Conservation (phyloP, 1,140 invertebrate species). For the Oryzaephilus surinamensis region DNA sequence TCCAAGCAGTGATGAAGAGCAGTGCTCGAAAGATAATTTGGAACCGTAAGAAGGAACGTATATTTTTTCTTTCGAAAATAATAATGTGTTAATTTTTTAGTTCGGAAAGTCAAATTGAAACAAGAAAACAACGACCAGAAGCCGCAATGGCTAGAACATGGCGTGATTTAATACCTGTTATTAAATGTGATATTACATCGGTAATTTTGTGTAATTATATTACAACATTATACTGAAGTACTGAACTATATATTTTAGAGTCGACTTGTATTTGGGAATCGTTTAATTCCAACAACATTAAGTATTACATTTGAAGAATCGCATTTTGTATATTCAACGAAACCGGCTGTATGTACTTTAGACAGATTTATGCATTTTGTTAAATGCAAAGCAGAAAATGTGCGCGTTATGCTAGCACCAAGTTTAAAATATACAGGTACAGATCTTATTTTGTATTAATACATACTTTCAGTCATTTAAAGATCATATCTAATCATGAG, state of each 20-base stretch:
- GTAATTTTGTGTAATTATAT: no score
- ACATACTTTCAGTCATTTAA: no score
- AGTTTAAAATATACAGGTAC: conserved; percentile 90
- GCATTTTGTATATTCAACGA: conserved; percentile 90
- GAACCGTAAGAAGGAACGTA: neutral
- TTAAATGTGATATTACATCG: conserved; percentile 86
- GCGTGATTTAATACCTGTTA: conserved; percentile 93
- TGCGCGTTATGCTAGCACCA: conserved; percentile 76
- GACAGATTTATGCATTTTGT: conserved; percentile 96
- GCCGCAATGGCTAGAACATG: conserved; percentile 75
- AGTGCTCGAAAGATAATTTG: no score
- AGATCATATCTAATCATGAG: no score
- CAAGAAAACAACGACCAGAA: conserved; percentile 57
- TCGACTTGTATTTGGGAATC: conserved; percentile 93
- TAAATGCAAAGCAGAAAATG: conserved; percentile 89
- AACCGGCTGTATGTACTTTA: conserved; percentile 81
- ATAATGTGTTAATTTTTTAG: conserved; percentile 12
- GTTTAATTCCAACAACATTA: conserved; percentile 83
- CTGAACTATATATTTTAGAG: conserved; percentile 44
- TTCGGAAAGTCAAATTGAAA: conserved; percentile 21
- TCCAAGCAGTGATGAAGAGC: conserved; percentile 43
- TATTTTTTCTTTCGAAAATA: conserved; percentile 11
- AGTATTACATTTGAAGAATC: conserved; percentile 90
- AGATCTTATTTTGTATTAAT: conserved; percentile 5
- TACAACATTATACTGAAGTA: no score